These are phyloP conservation scores for Ophioderma brevispina DNA, from an alignment of 35 echinoderm and acorn worm species.

Conservation along the genomic window DNA sequence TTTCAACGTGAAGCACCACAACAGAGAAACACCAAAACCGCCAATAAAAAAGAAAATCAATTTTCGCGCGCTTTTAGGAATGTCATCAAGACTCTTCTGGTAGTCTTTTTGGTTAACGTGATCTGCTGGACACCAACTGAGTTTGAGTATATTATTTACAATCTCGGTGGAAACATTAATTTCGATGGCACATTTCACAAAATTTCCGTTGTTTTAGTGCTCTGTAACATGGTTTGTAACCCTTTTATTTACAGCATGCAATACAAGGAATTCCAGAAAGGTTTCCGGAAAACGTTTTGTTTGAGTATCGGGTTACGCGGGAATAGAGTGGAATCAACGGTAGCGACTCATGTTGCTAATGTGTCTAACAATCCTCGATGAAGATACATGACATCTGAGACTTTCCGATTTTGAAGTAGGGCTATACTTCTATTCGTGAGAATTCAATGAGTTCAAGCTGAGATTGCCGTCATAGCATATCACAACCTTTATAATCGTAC, in stretches of 20 bases:
- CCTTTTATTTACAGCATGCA: slow-evolving; percentile 18
- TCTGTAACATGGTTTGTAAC: slow-evolving; percentile 19
- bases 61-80: slow-evolving; percentile 4
- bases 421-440: no score
- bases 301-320: no score
- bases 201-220: slow-evolving; percentile 5
- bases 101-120: background rate
- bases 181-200: background rate
- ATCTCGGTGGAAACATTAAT: background rate
- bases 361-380: no score
- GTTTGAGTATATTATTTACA: slow-evolving; percentile 6
- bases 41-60: background rate
- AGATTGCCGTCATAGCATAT: no score
- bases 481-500: no score
- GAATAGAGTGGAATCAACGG: no score
- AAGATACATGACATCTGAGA: no score
- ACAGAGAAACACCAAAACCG: background rate
- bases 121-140: slow-evolving; percentile 16
- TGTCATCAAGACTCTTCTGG: slow-evolving; percentile 15
- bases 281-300: slow-evolving; percentile 2
- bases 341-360: no score
- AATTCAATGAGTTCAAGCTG: no score
- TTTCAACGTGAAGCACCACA: background rate
- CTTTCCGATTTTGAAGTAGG: no score
- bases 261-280: background rate